Evolutionary conservation across 2,797 vertebrate species (phyloP).

Genomic region (Oreortyx pictus): DNA sequence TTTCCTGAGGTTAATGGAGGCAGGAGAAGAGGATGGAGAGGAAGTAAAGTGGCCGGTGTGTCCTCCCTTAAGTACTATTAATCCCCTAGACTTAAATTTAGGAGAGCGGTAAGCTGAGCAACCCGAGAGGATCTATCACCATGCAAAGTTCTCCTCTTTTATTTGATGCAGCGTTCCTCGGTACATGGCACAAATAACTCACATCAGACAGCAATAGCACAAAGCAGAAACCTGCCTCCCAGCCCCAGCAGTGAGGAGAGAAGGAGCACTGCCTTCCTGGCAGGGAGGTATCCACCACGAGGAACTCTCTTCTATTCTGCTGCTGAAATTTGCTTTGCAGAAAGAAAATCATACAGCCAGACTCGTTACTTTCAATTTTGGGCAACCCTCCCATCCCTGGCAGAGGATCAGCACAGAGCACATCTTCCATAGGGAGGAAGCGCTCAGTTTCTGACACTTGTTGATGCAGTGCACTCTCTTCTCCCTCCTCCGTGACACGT

Average conservation of each 20-base stretch:
- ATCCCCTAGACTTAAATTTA: constrained; percentile 58
- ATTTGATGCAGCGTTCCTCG: background rate
- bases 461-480: background rate
- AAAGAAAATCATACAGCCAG: background rate
- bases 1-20: constrained; percentile 9
- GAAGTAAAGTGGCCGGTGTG: constrained; percentile 21
- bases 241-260: background rate
- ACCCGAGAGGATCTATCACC: background rate
- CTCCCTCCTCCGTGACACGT: constrained; percentile 32
- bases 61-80: constrained; percentile 50
- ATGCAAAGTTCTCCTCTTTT: constrained; percentile 19
- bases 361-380: background rate
- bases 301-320: background rate
- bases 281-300: background rate
- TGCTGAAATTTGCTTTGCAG: background rate
- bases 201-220: accelerated
- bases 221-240: background rate
- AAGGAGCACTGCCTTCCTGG: background rate
- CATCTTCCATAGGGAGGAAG: constrained; percentile 72
- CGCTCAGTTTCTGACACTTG: constrained; percentile 69
- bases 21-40: constrained; percentile 47
- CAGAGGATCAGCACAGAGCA: constrained; percentile 38
- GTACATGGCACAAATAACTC: background rate
- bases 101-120: constrained; percentile 24
- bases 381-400: constrained; percentile 38